Conservation (phyloP, 2,888 invertebrate genomes). For the Syrista parreyssii region DNA sequence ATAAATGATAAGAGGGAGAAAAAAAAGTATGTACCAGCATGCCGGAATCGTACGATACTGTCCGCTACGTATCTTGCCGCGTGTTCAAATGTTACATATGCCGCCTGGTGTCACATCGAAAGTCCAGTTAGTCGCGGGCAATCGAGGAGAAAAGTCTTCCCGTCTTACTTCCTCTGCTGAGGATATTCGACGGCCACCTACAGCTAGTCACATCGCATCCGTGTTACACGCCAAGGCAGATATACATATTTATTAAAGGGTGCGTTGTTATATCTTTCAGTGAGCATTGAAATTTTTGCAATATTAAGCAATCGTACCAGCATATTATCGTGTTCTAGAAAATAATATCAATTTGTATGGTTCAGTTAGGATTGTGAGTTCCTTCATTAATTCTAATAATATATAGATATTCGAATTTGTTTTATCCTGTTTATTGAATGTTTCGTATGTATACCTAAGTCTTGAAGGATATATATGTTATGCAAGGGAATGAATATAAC, state of each 20-base stretch:
- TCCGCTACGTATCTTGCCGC: conserved; percentile 28
- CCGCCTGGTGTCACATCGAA: conserved; percentile 22
- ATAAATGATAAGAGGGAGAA: neutral
- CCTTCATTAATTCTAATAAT: neutral
- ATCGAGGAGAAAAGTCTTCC: conserved; percentile 17
- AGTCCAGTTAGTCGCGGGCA: conserved; percentile 42
- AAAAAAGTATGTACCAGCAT: conserved; percentile 7
- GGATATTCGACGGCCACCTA: neutral
- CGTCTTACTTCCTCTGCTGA: neutral
- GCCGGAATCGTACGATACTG: conserved; percentile 40
- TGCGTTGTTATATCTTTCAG: neutral
- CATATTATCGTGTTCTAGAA: neutral
- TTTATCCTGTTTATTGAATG: neutral
- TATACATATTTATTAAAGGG: neutral
- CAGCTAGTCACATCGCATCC: neutral
- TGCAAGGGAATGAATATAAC: neutral
- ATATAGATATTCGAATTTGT: neutral
- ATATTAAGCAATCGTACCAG: neutral
- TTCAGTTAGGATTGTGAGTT: neutral
- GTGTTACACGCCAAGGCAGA: neutral
- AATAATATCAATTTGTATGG: neutral
- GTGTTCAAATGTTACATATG: conserved; percentile 29
- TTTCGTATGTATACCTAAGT: neutral
- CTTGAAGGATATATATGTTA: neutral
- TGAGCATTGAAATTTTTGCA: neutral